Evolutionary conservation across 2,113 vertebrate species (phyloP), one percentile per base, ranked within the genome.

Genomic region (Cathartes aura): DNA sequence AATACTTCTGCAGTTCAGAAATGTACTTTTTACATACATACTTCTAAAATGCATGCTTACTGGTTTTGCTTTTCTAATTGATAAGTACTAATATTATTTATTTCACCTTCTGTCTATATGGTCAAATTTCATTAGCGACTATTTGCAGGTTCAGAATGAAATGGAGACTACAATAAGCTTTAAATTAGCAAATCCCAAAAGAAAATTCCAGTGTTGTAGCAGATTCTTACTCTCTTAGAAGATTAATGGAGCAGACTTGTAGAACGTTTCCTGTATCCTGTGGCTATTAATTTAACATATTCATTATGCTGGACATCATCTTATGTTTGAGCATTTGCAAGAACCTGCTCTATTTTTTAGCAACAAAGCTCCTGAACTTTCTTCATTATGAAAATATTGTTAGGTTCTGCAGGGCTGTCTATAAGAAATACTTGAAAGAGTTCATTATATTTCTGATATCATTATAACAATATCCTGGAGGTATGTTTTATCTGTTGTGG

Each of bases 221-320:
- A 91, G 93, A 95, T 89, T 93, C 36, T 91, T 7, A 45, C 63
- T 94, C 36, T 94, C 47, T 82, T 63, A 85, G 92, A 97, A 91
- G 87, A 95, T 91, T 95, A 97, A 96, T 91, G 68, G 63, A 89
- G n/a, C 52, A 92, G 52, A 74, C 45, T 89, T 93, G 90, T 86
- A 95, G 73, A 89, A 95, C 83, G 89, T 79, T 96, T 93, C 94
- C 80, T 89, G 76, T 94, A 48, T 87, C 93, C 84, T 87, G 36
- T 93, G 81, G 89, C 95, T 93, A 89, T 82, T 87, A 70, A 60
- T 95, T 96, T 95, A 93, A 78, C 66, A 73, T 91, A 85, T 70
- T 97, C 78, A 82, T 97, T 97, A 95, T 66, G 68, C 62, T 85
- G 89, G 91, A 87, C 70, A 85, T 89, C 68, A 66, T 64, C 45